Evolutionary conservation across 2,888 invertebrate genomes (phyloP), one percentile per base, ranked within the genome.

Genomic region (Boloria euphrosyne): DNA sequence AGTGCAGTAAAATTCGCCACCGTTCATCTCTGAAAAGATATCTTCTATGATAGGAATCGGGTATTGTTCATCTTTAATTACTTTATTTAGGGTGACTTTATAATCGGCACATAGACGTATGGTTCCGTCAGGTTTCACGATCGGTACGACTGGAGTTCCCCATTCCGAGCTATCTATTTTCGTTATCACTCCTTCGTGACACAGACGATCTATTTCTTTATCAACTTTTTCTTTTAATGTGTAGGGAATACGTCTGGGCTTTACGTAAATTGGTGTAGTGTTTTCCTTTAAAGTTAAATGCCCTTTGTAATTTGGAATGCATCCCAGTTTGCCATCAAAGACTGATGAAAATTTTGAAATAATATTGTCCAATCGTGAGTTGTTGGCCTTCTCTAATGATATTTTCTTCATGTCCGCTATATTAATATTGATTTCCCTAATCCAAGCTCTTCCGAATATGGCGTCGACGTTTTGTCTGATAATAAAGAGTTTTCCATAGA

Each of bases 21-120:
- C 22, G 22, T 22, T 22, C 22, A 22, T 22, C 22, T 22, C 22
- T 22, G 22, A 22, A 65, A 71, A 71, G 27, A 72, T 66, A 17
- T 67, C 68, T 43, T 72, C 69, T 31, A 69, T 60, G n/a, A 66
- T 50, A n/a, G 70, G 72, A 6, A 69, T 65, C 22, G 66, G n/a
- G n/a, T n/a, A n/a, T n/a, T n/a, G n/a, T n/a, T n/a, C 68, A 47
- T 59, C 52, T 47, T 53, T n/a, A n/a, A 66, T 51, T 5, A 58
- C 22, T 52, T 64, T 64, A 17, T 64, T 64, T 52, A 58, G 43
- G 6, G 66, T 68, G 14, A 62, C 61, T n/a, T 65, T 67, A 52
- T 66, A 71, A 59, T 65, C 46, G 46, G 68, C 62, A 16, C 68
- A 58, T 27, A 65, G 38, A 4, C 65, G 52, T 10, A 62, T 53